Percentiles rank a stretch among this genome's conserved stretches.
These are phyloP conservation scores for Elmis aenea DNA, from an alignment of 2,888 invertebrate species.

Conservation along the genomic window DNA sequence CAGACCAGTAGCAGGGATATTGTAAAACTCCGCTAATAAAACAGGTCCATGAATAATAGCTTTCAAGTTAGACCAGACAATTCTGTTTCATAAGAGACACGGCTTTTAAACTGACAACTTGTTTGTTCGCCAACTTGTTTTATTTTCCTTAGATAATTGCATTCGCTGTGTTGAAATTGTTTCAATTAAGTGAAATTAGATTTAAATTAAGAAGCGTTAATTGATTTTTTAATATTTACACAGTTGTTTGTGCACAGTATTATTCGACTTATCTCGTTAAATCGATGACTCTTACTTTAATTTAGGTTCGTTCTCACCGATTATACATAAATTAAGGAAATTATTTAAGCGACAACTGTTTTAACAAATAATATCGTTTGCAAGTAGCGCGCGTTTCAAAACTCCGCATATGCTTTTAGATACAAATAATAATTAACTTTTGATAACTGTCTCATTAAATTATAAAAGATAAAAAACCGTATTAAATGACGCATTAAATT, in stretches of 20 bases:
- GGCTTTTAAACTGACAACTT: constrained; percentile 20
- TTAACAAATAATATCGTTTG: too few species aligned
- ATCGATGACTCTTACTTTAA: constrained; percentile 4
- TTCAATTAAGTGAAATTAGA: constrained; percentile 34
- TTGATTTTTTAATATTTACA: constrained; percentile 29
- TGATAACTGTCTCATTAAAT: too few species aligned
- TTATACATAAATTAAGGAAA: too few species aligned
- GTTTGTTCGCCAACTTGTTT: constrained; percentile 26
- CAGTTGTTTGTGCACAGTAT: constrained; percentile 10
- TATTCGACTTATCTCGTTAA: constrained; percentile 10
- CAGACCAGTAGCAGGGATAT: constrained; percentile 28
- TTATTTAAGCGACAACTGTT: too few species aligned
- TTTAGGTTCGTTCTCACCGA: too few species aligned
- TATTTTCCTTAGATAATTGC: constrained; percentile 32
- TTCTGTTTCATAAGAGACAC: constrained; percentile 15
- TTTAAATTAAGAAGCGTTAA: constrained; percentile 33
- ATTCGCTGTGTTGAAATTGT: constrained; percentile 32
- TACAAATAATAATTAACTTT: too few species aligned
- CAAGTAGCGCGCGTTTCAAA: too few species aligned
- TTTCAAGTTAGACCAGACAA: constrained; percentile 21
- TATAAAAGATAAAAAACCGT: too few species aligned
- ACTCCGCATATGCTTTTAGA: too few species aligned
- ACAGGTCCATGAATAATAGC: constrained; percentile 33
- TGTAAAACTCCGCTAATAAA: constrained; percentile 33
- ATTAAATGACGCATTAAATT: too few species aligned